Percentiles rank a stretch among this genome's conserved stretches.
These are phyloP conservation scores for Volucella bombylans DNA, from an alignment of 2,888 invertebrate species.

Conservation along the genomic window DNA sequence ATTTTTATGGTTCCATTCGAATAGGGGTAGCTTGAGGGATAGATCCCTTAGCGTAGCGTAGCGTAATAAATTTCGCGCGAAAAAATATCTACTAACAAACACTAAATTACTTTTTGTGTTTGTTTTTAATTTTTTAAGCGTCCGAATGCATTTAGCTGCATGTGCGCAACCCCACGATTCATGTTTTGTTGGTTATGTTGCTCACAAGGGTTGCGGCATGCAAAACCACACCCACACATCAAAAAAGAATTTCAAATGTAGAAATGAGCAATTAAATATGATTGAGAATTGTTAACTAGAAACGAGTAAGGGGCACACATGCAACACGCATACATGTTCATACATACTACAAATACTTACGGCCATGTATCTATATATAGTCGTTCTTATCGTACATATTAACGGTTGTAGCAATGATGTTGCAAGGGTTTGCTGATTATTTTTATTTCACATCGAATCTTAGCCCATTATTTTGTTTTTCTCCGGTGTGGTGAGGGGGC, in stretches of 20 bases:
- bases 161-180: slow-evolving; percentile 68
- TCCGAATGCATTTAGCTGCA: slow-evolving; percentile 59
- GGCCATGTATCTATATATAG: no score
- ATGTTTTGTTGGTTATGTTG: slow-evolving; percentile 66
- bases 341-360: no score
- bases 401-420: slow-evolving; percentile 6
- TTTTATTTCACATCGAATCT: slow-evolving; percentile 38
- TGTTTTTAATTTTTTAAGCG: slow-evolving; percentile 4
- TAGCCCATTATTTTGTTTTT: slow-evolving; percentile 40
- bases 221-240: slow-evolving; percentile 72
- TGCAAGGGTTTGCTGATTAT: slow-evolving; percentile 32
- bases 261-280: slow-evolving; percentile 74
- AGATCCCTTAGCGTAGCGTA: background rate
- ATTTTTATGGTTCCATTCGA: background rate
- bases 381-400: no score
- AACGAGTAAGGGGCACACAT: slow-evolving; percentile 63
- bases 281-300: slow-evolving; percentile 73
- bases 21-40: background rate
- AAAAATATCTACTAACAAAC: slow-evolving; percentile 61
- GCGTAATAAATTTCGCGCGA: slow-evolving; percentile 51
- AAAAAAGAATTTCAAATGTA: slow-evolving; percentile 67
- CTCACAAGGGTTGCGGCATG: slow-evolving; percentile 65
- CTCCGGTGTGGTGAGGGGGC: background rate
- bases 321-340: slow-evolving; percentile 25
- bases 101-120: slow-evolving; percentile 62